Percentiles rank a stretch among this genome's conserved stretches.
Conservation (phyloP, 2,113 vertebrate genomes). For the Urocitellus parryii region DNA sequence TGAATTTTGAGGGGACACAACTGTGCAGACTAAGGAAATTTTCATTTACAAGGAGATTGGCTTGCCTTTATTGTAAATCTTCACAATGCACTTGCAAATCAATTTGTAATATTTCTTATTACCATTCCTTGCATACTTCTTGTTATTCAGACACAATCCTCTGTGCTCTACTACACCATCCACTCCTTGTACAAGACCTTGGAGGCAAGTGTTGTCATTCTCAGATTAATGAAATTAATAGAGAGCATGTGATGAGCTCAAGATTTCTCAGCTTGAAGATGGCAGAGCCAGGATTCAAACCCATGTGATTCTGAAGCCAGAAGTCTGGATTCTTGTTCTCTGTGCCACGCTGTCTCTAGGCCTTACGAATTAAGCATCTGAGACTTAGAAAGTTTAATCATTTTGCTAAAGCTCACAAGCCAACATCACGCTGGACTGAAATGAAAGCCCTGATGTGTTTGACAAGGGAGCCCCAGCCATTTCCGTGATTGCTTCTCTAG, state of each 20-base stretch:
- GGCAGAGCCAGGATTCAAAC: background rate
- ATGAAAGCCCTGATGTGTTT: background rate
- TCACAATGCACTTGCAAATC: background rate
- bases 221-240: background rate
- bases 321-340: background rate
- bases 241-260: background rate
- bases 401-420: background rate
- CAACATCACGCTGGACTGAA: background rate
- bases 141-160: background rate
- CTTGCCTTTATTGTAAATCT: constrained; percentile 12
- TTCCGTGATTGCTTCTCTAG: constrained; percentile 35
- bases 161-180: background rate
- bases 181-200: background rate
- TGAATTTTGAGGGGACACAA: background rate
- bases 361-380: background rate
- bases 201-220: background rate
- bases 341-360: background rate
- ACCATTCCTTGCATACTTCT: background rate
- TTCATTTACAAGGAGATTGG: background rate
- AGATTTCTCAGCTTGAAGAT: background rate
- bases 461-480: background rate
- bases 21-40: background rate
- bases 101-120: background rate
- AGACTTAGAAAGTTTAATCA: background rate
- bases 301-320: background rate